These are phyloP conservation scores for Brenthis hecate DNA, from an alignment of 2,888 invertebrate genomes.

Conservation along the genomic window DNA sequence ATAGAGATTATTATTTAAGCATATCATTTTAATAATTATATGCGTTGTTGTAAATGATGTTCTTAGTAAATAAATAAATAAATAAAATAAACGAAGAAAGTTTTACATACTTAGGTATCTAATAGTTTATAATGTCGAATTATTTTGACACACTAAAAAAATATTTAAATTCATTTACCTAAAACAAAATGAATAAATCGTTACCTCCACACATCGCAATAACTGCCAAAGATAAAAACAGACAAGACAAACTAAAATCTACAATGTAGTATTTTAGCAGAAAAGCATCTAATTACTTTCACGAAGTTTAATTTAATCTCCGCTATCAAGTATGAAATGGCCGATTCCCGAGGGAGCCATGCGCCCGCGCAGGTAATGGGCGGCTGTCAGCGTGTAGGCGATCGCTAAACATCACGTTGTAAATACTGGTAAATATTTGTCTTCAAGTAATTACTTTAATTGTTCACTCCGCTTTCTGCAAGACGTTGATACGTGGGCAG, in stretches of 20 bases:
- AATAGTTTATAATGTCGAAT: background rate
- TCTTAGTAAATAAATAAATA: no score
- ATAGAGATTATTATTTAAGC: no score
- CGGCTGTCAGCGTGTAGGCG: conserved; percentile 72
- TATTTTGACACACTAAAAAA: background rate
- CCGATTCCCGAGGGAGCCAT: conserved; percentile 58
- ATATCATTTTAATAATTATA: no score
- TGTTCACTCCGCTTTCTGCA: conserved; percentile 38
- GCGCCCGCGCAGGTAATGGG: conserved; percentile 58
- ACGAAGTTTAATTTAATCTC: conserved; percentile 43
- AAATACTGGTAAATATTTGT: conserved; percentile 75
- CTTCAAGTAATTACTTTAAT: conserved; percentile 74
- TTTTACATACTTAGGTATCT: no score
- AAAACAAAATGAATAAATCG: conserved; percentile 3
- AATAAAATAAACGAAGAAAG: no score
- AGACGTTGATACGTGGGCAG: conserved; percentile 41
- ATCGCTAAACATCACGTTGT: conserved; percentile 69
- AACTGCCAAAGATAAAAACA: conserved; percentile 20
- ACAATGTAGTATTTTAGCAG: conserved; percentile 36
- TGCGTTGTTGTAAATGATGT: no score
- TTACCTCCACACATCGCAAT: conserved; percentile 7
- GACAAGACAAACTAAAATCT: conserved; percentile 13
- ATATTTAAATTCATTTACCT: background rate
- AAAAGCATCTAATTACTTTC: conserved; percentile 42
- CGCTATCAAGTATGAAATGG: conserved; percentile 50